phyloP scores from a whole-genome alignment of 2,113 vertebrate species.

The Amia ocellicauda region DNA sequence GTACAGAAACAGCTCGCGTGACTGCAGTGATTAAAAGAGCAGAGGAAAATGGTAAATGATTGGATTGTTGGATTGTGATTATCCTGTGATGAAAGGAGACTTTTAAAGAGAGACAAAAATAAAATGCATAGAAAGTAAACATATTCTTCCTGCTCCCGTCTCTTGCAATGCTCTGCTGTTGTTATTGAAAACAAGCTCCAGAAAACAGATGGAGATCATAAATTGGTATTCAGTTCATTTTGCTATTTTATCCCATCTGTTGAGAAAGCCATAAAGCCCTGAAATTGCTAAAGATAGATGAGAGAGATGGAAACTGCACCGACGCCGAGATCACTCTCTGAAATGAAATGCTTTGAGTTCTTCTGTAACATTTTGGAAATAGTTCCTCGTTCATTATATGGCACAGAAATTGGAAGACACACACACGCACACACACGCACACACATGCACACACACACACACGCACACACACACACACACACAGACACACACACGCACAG shows the following conservation, averaged over 20 bases:
- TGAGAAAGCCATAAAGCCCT: constrained; percentile 45
- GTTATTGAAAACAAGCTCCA: constrained; percentile 41
- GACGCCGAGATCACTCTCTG: constrained; percentile 31
- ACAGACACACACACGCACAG: no score
- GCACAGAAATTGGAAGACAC: constrained; percentile 18
- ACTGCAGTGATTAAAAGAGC: no score
- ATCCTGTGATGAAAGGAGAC: no score
- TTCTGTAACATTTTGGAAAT: constrained; percentile 27
- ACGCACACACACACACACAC: no score
- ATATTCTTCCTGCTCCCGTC: not conserved
- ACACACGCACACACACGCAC: no score
- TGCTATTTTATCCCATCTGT: constrained; percentile 57
- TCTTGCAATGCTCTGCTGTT: constrained; percentile 30
- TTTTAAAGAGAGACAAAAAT: not conserved
- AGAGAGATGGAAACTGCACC: constrained; percentile 32
- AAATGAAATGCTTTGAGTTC: constrained; percentile 24
- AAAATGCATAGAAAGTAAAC: constrained; percentile 23
- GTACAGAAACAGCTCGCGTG: no score
- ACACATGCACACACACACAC: not conserved
- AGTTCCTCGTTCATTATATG: constrained; percentile 28
- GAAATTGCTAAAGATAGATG: constrained; percentile 48
- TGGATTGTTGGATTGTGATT: no score
- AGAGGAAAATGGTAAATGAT: no score
- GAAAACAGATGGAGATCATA: constrained; percentile 56
- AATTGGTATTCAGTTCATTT: constrained; percentile 56